Conservation (phyloP, 30 jellyfish, hydroid and myxozoan genomes). For the Aurelia sp. region DNA sequence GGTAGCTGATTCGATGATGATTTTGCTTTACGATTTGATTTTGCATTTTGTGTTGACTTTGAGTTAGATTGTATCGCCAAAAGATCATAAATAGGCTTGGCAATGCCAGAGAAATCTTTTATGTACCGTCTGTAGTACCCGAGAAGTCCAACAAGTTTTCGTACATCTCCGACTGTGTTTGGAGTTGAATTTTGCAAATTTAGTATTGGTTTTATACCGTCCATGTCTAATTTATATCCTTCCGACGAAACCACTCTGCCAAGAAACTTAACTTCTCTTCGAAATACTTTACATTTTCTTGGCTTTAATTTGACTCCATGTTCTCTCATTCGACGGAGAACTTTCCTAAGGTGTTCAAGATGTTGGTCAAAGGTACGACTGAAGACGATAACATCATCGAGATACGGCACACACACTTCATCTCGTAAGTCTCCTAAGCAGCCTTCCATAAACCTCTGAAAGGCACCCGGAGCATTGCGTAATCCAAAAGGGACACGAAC, state of each 20-base stretch:
- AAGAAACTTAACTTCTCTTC: slow-evolving; percentile 20
- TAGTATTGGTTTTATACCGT: slow-evolving; percentile 16
- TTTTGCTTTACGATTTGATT: too few species aligned
- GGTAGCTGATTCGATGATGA: slow-evolving; percentile 2
- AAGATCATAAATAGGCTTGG: slow-evolving; percentile 47
- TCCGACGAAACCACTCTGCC: slow-evolving; percentile 33
- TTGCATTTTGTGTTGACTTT: neutral
- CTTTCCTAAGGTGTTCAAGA: slow-evolving; percentile 22
- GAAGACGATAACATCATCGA: slow-evolving; percentile 41
- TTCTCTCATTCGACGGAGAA: neutral
- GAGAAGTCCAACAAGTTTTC: slow-evolving; percentile 30
- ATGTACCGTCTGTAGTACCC: slow-evolving; percentile 49
- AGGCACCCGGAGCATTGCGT: slow-evolving; percentile 56
- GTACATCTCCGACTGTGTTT: slow-evolving; percentile 52
- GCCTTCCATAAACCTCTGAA: slow-evolving; percentile 60
- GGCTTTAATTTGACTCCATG: slow-evolving; percentile 49
- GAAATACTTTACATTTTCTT: slow-evolving; percentile 21
- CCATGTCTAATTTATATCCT: slow-evolving; percentile 44
- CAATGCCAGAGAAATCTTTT: slow-evolving; percentile 27
- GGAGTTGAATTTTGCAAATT: slow-evolving; percentile 25
- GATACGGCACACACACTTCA: slow-evolving; percentile 54
- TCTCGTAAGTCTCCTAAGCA: slow-evolving; percentile 43
- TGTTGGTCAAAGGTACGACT: slow-evolving; percentile 1
- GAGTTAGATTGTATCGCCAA: too few species aligned
- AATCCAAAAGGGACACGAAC: slow-evolving; percentile 61